Evolutionary conservation across 2,113 vertebrate genomes (phyloP).

Genomic region (Rhinogobius similis): DNA sequence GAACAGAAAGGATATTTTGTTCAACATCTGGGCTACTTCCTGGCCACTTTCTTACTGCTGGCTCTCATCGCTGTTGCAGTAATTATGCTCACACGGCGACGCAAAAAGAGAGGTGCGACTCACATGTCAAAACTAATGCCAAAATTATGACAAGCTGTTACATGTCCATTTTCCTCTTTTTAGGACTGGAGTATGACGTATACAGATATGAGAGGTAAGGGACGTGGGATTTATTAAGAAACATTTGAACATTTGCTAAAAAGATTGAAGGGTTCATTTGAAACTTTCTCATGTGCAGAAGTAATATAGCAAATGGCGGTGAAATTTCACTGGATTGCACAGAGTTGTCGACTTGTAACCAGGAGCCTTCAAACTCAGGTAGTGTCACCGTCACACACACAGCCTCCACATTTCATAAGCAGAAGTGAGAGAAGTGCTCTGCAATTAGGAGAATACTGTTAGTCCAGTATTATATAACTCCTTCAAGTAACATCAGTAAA

Average conservation of each 20-base stretch:
- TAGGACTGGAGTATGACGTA: conserved; percentile 71
- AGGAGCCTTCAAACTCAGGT: conserved; percentile 87
- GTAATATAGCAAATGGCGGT: conserved; percentile 64
- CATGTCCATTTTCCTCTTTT: conserved; percentile 23
- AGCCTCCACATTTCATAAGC: background rate
- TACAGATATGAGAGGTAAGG: conserved; percentile 66
- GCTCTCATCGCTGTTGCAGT: conserved; percentile 81
- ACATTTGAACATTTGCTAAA: background rate
- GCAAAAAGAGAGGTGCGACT: conserved; percentile 82
- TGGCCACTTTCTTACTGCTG: conserved; percentile 88
- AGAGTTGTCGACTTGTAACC: conserved; percentile 78
- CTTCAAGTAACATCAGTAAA: background rate
- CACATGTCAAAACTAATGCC: too few relatives aligned
- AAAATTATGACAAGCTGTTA: background rate
- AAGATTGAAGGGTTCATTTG: background rate
- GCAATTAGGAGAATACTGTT: background rate
- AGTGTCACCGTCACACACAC: conserved; percentile 16
- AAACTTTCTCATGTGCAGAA: conserved; percentile 67
- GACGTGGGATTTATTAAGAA: background rate
- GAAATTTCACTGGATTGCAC: conserved; percentile 79
- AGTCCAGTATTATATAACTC: background rate
- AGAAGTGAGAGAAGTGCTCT: background rate
- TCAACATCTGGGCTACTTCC: conserved; percentile 91
- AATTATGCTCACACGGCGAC: conserved; percentile 80
- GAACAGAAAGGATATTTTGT: conserved; percentile 86